Evolutionary conservation across 2,888 invertebrate genomes (phyloP), one percentile per base, ranked within the genome.

Genomic region (Polymixis lichenea): DNA sequence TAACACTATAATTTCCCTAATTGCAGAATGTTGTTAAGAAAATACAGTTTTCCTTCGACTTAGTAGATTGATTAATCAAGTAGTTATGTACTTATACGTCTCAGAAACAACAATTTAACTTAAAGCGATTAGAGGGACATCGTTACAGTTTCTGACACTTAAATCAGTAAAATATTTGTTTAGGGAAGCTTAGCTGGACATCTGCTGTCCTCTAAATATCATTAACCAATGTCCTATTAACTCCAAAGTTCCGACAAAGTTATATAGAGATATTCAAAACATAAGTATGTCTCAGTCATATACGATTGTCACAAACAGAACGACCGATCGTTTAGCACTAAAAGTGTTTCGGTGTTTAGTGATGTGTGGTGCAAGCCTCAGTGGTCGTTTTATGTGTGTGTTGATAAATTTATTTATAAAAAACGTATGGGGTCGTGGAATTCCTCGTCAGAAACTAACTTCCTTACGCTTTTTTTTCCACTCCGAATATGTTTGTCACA

Each of bases 131-230:
- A 78, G 25, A 43, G 25, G 11, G 49, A 78, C 56, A 72, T 82
- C 11, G 32, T 9, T 38, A 78, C 9, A 62, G 46, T 82, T 72
- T 56, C 38, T 13, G 46, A 32, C 15, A 69, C 46, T 73, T 66
- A 70, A 46, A 55, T 43, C 49, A 64, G 61, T 66, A 15, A 67
- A 83, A 83, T 75, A 71, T 79, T 82, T 51, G 75, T 62, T 68
- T 67, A 55, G 62, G 49, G 25, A 8, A 55, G 55, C 74, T 66
- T 28, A 25, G 19, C n/a, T 56, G 69, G 73, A n/a, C 68, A 82
- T 72, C 55, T 78, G 78, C 28, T n/a, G 53, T 22, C 56, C 64
- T 71, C 58, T 25, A 58, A 58, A 58, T 74, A 67, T 55, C n/a
- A 81, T 71, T 81, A 69, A 70, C 38, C 19, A 56, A 32, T 55